Evolutionary conservation across 2,113 vertebrate genomes (phyloP).

Genomic region (Puffinus mauretanicus): DNA sequence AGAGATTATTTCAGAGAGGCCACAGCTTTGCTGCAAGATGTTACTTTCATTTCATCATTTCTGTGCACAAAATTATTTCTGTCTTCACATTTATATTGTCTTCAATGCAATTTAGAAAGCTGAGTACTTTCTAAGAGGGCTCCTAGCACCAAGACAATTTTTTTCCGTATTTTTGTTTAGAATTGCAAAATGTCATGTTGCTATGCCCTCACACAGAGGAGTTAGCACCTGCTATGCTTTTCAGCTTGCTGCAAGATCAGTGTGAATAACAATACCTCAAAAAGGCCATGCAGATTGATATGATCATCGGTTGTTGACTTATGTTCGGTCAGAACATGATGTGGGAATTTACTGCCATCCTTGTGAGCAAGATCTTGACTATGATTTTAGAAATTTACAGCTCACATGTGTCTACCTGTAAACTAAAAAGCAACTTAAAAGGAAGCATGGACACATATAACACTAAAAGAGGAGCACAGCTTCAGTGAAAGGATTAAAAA

Average conservation of each 20-base stretch:
- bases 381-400: not conserved
- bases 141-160: not conserved
- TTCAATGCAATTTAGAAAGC: not conserved
- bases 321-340: not conserved
- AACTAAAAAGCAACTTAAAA: not conserved
- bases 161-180: not conserved
- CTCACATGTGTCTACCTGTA: not conserved
- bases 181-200: not conserved
- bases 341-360: not conserved
- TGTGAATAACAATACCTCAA: not conserved
- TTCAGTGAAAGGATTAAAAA: not conserved
- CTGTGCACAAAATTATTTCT: not conserved
- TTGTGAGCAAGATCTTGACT: not conserved
- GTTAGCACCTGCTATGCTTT: not conserved
- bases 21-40: not conserved
- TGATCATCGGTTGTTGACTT: not conserved
- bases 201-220: not conserved
- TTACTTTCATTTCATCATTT: not conserved
- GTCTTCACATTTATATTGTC: not conserved
- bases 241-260: not conserved
- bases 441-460: not conserved
- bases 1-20: not conserved
- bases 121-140: not conserved
- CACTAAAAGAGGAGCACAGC: not conserved
- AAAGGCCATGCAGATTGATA: not conserved